phyloP scores from a whole-genome alignment of 1,140 invertebrate species.

The Cyclina sinensis region DNA sequence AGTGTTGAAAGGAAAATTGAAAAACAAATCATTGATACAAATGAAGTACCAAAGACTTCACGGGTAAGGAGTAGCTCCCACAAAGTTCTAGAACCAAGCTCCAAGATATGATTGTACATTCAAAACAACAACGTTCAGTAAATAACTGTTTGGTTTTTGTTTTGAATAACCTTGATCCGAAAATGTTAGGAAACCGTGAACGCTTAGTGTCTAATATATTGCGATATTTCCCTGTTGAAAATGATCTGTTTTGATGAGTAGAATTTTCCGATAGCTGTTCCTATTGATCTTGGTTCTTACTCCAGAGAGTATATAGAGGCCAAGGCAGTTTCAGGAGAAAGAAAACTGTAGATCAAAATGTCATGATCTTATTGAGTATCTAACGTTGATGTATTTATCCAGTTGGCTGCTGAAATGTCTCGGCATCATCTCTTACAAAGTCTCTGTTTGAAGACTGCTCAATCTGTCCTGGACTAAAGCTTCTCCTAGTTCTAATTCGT shows the following conservation, averaged over 20 bases:
- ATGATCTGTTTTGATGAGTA: conserved; percentile 14
- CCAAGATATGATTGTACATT: too few relatives aligned
- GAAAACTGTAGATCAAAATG: background rate
- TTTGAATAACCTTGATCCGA: background rate
- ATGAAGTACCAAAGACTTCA: too few relatives aligned
- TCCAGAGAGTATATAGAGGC: background rate
- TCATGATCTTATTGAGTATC: background rate
- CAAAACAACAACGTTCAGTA: too few relatives aligned
- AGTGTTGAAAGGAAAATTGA: background rate
- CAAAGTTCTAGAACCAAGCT: too few relatives aligned
- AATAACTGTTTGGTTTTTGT: too few relatives aligned
- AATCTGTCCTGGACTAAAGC: too few relatives aligned
- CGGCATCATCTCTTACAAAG: too few relatives aligned
- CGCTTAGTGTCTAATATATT: background rate
- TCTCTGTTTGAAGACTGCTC: too few relatives aligned
- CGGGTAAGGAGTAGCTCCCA: too few relatives aligned
- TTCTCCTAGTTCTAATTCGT: too few relatives aligned
- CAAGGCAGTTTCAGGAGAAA: conserved; percentile 2
- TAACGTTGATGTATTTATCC: background rate
- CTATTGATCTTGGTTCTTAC: background rate
- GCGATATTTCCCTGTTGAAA: background rate
- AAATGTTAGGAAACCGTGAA: background rate
- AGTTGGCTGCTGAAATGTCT: background rate
- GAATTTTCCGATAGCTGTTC: background rate
- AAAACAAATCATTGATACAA: background rate